A percentile compares a stretch with the other conserved stretches of the same genome.
These are phyloP conservation scores for Limosa lapponica DNA, from an alignment of 2,797 vertebrate species.

Conservation along the genomic window DNA sequence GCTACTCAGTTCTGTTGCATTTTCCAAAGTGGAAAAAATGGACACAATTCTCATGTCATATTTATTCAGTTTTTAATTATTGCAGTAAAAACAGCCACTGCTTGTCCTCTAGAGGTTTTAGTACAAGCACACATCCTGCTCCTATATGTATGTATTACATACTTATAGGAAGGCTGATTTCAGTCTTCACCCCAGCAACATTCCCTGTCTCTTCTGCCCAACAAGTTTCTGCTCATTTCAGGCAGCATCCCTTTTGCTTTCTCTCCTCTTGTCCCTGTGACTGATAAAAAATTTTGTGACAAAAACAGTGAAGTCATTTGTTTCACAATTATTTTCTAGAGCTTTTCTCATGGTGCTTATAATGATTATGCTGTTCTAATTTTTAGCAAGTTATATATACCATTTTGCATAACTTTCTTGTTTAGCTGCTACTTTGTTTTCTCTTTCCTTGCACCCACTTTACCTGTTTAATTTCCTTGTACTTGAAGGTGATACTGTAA, in stretches of 20 bases:
- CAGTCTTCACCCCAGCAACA: background rate
- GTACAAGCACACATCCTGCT: background rate
- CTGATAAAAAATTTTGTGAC: background rate
- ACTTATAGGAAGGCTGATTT: background rate
- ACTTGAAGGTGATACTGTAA: background rate
- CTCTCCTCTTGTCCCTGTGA: background rate
- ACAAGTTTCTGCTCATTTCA: background rate
- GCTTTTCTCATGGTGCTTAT: background rate
- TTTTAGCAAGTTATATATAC: background rate
- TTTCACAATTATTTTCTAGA: background rate
- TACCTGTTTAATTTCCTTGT: background rate
- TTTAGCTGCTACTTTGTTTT: background rate
- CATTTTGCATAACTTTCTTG: background rate
- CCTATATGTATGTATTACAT: background rate
- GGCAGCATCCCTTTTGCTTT: background rate
- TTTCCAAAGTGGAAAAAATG: background rate
- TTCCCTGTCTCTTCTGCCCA: background rate
- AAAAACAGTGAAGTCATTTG: background rate
- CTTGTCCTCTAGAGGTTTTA: background rate
- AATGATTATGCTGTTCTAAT: background rate
- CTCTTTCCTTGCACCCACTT: background rate
- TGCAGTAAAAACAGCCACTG: background rate
- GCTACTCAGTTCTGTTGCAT: background rate
- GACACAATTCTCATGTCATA: background rate
- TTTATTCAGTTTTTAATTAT: background rate